Percentiles rank a stretch among this genome's conserved stretches.
Evolutionary conservation across 2,797 vertebrate species (phyloP).

Genomic region (Merluccius polli): DNA sequence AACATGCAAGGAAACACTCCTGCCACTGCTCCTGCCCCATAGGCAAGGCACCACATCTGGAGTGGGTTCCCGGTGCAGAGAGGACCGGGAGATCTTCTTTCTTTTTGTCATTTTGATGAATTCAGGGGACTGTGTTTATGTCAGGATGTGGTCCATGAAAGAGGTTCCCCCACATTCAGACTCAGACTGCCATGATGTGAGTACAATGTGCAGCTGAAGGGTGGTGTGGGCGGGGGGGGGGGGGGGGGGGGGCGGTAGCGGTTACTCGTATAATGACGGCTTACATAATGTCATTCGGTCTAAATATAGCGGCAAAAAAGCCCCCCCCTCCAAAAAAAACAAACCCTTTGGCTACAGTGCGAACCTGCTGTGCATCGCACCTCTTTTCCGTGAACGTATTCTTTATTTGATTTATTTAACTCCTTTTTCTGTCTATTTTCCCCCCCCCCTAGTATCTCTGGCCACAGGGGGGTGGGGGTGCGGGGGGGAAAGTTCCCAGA

Average conservation of each 20-base stretch:
- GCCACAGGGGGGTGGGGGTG: not conserved
- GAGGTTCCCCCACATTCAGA: not conserved
- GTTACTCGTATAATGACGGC: conserved; percentile 13
- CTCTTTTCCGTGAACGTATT: conserved; percentile 27
- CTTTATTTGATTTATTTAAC: too few species aligned
- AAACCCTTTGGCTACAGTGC: conserved; percentile 25
- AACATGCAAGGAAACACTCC: too few species aligned
- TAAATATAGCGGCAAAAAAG: conserved; percentile 43
- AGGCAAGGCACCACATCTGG: too few species aligned
- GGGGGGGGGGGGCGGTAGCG: not conserved
- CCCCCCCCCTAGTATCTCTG: too few species aligned
- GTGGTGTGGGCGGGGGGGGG: not conserved
- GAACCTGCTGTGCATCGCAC: conserved; percentile 38
- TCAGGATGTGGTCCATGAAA: too few species aligned
- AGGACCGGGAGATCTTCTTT: too few species aligned
- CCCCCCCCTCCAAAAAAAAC: conserved; percentile 14
- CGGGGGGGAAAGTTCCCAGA: not conserved
- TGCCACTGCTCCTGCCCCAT: too few species aligned
- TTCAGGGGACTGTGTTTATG: too few species aligned
- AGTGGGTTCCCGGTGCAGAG: too few species aligned
- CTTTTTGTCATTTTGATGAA: too few species aligned
- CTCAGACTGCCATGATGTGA: conserved; percentile 34
- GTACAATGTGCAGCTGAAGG: not conserved
- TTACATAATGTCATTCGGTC: conserved; percentile 34
- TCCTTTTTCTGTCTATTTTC: too few species aligned